These are phyloP conservation scores for Lerista edwardsae DNA, from an alignment of 2,797 vertebrate species.

Conservation along the genomic window DNA sequence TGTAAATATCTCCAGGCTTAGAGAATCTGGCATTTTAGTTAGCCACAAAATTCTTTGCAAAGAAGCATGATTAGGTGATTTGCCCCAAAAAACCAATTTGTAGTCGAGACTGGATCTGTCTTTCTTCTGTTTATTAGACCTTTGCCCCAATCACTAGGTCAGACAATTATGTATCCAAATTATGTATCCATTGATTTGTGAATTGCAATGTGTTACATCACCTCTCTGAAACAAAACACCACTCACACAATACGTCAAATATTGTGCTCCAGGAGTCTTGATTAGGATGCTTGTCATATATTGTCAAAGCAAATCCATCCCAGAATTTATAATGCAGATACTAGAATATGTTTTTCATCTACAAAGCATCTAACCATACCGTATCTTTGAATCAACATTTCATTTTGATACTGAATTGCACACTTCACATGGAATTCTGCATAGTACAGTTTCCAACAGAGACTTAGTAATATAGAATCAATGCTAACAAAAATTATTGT, in stretches of 20 bases:
- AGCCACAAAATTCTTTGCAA: slow-evolving; percentile 38
- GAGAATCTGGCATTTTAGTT: slow-evolving; percentile 52
- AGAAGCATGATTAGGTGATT: slow-evolving; percentile 8
- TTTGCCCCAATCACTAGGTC: background rate
- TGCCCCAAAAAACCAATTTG: slow-evolving; percentile 26
- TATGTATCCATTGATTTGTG: background rate
- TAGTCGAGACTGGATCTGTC: slow-evolving; percentile 15
- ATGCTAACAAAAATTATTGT: background rate
- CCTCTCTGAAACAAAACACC: background rate
- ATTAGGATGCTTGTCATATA: background rate
- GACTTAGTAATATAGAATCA: background rate
- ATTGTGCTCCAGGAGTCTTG: background rate
- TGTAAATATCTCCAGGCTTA: slow-evolving; percentile 31
- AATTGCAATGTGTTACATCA: background rate
- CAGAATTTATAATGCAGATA: background rate
- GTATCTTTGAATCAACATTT: background rate
- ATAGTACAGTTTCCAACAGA: background rate
- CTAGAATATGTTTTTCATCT: background rate
- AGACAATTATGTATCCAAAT: background rate
- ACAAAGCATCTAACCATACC: background rate
- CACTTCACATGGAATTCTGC: background rate
- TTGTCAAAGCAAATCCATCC: background rate
- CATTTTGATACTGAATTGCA: background rate
- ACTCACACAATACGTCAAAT: background rate
- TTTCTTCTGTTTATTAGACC: background rate